phyloP scores from a whole-genome alignment of 2,113 vertebrate species.

The Laticauda laticaudata region DNA sequence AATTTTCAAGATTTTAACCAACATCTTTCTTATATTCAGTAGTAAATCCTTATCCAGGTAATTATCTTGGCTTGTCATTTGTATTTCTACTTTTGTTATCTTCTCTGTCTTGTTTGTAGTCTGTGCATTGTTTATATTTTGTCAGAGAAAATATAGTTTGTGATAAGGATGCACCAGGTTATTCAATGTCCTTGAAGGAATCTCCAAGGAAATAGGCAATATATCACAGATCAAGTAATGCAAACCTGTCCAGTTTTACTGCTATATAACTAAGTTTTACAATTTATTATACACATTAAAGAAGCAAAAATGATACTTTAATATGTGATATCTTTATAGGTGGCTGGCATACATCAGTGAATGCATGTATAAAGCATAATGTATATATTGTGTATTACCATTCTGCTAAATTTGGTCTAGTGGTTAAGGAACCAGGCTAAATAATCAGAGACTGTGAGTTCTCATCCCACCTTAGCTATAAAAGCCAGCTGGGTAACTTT shows the following conservation, averaged over 20 bases:
- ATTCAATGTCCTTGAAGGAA: background rate
- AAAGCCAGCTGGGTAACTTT: background rate
- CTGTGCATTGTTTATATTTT: background rate
- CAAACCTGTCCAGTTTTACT: background rate
- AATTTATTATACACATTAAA: background rate
- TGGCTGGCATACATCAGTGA: background rate
- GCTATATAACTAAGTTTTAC: background rate
- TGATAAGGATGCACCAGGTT: background rate
- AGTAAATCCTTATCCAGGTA: background rate
- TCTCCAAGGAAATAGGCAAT: background rate
- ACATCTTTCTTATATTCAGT: background rate
- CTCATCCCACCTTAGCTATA: background rate
- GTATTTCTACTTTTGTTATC: background rate
- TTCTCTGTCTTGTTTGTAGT: background rate
- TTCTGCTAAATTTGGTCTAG: background rate
- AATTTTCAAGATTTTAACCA: background rate
- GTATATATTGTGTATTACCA: background rate
- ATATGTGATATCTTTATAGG: background rate
- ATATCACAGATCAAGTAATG: background rate
- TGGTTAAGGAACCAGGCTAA: background rate
- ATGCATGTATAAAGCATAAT: background rate
- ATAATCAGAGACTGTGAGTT: background rate
- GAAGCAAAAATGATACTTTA: background rate
- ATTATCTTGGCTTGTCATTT: background rate
- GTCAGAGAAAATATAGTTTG: background rate